A percentile compares a stretch with the other conserved stretches of the same genome.
Evolutionary conservation across 2,888 invertebrate species (phyloP).

Genomic region (Bembecia ichneumoniformis): DNA sequence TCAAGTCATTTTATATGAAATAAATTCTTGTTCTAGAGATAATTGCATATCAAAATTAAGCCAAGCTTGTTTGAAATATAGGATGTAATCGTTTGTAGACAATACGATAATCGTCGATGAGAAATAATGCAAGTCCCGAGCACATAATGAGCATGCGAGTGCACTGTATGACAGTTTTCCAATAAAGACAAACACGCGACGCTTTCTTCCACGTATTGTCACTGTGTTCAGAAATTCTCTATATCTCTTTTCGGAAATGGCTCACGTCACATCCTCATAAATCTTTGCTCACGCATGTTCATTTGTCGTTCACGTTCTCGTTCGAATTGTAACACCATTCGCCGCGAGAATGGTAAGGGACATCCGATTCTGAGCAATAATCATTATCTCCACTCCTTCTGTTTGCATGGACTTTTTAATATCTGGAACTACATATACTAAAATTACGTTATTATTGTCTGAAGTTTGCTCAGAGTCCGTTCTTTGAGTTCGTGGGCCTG

Average conservation of each 20-base stretch:
- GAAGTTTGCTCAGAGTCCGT: conserved; percentile 32
- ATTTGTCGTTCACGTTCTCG: conserved; percentile 53
- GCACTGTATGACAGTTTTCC: conserved; percentile 26
- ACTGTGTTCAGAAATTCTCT: not conserved
- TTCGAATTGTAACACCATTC: conserved; percentile 41
- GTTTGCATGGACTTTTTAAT: conserved; percentile 7
- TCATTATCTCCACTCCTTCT: conserved; percentile 2
- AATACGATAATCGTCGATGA: conserved; percentile 23
- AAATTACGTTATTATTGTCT: conserved; percentile 3
- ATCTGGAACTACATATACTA: conserved; percentile 6
- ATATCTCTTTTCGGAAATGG: conserved; percentile 7
- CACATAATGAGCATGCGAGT: conserved; percentile 64
- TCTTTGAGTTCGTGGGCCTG: conserved; percentile 36
- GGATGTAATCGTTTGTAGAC: conserved; percentile 39
- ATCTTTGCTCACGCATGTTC: conserved; percentile 53
- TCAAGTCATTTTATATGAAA: not conserved
- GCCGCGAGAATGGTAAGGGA: conserved; percentile 30
- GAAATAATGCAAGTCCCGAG: conserved; percentile 24
- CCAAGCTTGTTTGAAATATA: conserved; percentile 40
- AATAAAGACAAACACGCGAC: conserved; percentile 10
- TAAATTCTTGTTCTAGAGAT: not conserved
- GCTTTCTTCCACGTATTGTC: not conserved
- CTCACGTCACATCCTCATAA: conserved; percentile 13
- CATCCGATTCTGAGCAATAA: conserved; percentile 34
- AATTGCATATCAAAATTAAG: conserved; percentile 2